Percentiles rank a stretch among this genome's conserved stretches.
phyloP scores from a whole-genome alignment of 2,797 vertebrate genomes.

The Percopsis omiscomaycus region DNA sequence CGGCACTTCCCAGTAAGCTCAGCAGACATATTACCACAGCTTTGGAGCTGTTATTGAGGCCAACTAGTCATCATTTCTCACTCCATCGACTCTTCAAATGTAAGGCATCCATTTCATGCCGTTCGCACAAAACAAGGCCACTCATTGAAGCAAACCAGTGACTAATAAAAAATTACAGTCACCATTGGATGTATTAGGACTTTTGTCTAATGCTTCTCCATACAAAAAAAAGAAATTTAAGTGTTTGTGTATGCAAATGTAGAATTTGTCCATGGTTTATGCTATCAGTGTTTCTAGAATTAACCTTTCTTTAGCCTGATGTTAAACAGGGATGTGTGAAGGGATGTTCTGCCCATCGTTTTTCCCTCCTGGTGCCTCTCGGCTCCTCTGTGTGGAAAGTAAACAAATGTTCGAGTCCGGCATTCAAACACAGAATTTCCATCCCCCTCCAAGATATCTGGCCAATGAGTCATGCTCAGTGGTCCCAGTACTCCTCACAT shows the following conservation, averaged over 20 bases:
- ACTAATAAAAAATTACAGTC: slow-evolving; percentile 1
- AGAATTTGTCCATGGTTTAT: neutral
- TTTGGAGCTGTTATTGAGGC: slow-evolving; percentile 32
- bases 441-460: slow-evolving; percentile 76
- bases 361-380: slow-evolving; percentile 67
- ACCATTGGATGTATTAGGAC: too few relatives aligned
- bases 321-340: slow-evolving; percentile 36
- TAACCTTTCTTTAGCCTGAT: neutral
- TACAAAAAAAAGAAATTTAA: too few relatives aligned
- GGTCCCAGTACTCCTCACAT: slow-evolving; percentile 68
- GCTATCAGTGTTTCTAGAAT: neutral
- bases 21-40: slow-evolving; percentile 30
- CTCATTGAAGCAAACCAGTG: slow-evolving; percentile 9
- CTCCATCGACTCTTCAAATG: slow-evolving; percentile 26
- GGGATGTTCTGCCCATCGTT: slow-evolving; percentile 45
- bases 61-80: slow-evolving; percentile 49
- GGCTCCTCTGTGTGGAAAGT: slow-evolving; percentile 73
- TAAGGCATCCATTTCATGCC: slow-evolving; percentile 24
- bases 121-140: slow-evolving; percentile 31
- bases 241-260: too few relatives aligned
- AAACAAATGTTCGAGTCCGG: slow-evolving; percentile 75
- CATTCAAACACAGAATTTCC: slow-evolving; percentile 67
- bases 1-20: slow-evolving; percentile 4
- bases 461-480: slow-evolving; percentile 76
- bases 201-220: neutral